These are phyloP conservation scores for Sebastes ruberrimus DNA, from an alignment of 2,797 vertebrate species.

Conservation along the genomic window DNA sequence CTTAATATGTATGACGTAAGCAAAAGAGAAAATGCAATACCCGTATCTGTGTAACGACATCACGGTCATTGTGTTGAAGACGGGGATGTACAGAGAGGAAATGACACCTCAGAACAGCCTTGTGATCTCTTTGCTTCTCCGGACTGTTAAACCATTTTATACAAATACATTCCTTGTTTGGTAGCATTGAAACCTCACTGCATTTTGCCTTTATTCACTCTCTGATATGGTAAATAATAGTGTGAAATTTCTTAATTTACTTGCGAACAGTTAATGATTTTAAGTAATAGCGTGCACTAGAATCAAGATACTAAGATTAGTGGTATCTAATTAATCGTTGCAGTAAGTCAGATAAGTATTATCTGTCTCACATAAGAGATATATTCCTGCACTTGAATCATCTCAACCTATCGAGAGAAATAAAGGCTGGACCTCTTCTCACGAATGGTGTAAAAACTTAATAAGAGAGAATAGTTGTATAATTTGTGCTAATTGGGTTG, in stretches of 20 bases:
- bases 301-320: background rate
- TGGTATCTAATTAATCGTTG: background rate
- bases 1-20: background rate
- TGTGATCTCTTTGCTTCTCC: slow-evolving; percentile 9
- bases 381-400: background rate
- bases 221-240: background rate
- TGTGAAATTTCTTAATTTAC: background rate
- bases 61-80: background rate
- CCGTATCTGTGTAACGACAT: slow-evolving; percentile 4
- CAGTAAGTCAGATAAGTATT: background rate
- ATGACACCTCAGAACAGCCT: slow-evolving; percentile 37
- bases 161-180: background rate
- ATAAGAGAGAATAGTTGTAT: background rate
- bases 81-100: slow-evolving; percentile 49
- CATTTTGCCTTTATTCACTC: background rate
- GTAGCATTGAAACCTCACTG: background rate
- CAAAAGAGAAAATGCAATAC: background rate
- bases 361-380: background rate
- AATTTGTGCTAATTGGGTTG: background rate
- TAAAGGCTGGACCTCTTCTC: background rate
- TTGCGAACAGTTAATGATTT: background rate
- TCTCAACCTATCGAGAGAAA: background rate
- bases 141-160: background rate
- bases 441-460: background rate
- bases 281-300: background rate